phyloP scores from a whole-genome alignment of 2,888 invertebrate genomes.

The Piscicola geometra region DNA sequence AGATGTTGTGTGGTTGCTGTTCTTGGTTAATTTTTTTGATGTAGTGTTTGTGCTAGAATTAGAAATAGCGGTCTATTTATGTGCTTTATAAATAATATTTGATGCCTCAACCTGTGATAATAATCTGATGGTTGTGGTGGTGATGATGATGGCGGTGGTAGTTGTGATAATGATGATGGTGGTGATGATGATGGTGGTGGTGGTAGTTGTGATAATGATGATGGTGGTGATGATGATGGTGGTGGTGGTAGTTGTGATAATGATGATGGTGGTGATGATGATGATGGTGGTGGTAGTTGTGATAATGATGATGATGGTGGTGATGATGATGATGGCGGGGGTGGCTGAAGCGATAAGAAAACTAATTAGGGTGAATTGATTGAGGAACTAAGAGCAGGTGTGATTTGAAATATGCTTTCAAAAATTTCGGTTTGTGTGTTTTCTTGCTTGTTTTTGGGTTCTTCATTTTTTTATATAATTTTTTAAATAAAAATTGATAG shows the following conservation, averaged over 20 bases:
- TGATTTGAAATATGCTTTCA: background rate
- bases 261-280: constrained; percentile 45
- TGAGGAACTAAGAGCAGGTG: too few relatives aligned
- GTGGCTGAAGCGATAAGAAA: background rate
- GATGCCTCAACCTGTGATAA: too few relatives aligned
- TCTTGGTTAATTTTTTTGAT: too few relatives aligned
- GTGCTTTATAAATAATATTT: too few relatives aligned
- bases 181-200: constrained; percentile 16
- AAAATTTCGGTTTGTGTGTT: background rate
- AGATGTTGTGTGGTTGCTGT: too few relatives aligned
- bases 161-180: constrained; percentile 44
- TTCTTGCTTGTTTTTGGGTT: background rate
- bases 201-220: background rate
- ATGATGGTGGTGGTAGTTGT: constrained; percentile 46
- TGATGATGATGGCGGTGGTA: constrained; percentile 47
- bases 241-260: constrained; percentile 25
- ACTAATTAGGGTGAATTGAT: too few relatives aligned
- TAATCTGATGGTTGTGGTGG: constrained; percentile 48
- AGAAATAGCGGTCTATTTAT: too few relatives aligned
- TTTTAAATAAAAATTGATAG: too few relatives aligned
- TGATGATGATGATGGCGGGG: constrained; percentile 38
- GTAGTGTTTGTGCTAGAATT: too few relatives aligned
- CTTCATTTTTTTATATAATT: too few relatives aligned
- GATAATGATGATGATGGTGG: constrained; percentile 45
- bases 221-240: background rate